Evolutionary conservation across 2,113 vertebrate genomes (phyloP).

Genomic region (Scartelaos histophorus): DNA sequence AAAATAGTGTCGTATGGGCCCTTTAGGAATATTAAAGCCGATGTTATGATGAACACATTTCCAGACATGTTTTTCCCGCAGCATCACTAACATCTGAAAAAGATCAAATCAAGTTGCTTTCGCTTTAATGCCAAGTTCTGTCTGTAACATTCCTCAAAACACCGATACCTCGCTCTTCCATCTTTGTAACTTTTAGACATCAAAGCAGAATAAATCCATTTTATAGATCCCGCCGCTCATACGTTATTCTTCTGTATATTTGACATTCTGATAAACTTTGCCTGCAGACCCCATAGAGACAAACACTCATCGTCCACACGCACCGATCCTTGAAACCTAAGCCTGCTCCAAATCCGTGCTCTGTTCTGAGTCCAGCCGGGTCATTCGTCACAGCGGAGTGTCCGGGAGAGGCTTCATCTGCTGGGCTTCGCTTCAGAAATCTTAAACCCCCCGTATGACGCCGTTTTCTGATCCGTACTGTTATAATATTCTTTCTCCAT

Average conservation of each 20-base stretch:
- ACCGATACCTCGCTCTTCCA: neutral
- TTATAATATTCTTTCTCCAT: too few species aligned
- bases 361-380: slow-evolving; percentile 16
- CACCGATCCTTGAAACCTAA: slow-evolving; percentile 7
- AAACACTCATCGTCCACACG: slow-evolving; percentile 19
- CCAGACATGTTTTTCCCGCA: too few species aligned
- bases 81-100: too few species aligned
- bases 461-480: too few species aligned
- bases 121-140: too few species aligned
- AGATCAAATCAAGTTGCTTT: too few species aligned
- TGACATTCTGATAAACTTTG: neutral
- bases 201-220: neutral
- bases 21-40: too few species aligned
- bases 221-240: neutral
- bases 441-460: too few species aligned
- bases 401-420: slow-evolving; percentile 18
- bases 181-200: neutral
- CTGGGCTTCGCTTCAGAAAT: neutral
- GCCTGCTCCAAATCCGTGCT: slow-evolving; percentile 22
- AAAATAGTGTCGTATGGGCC: too few species aligned
- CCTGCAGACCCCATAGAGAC: neutral
- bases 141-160: too few species aligned
- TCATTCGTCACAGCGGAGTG: slow-evolving; percentile 15
- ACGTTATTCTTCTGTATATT: neutral
- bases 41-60: too few species aligned